A percentile compares a stretch with the other conserved stretches of the same genome.
Conservation (phyloP, 2,797 vertebrate species). For the Takifugu rubripes region DNA sequence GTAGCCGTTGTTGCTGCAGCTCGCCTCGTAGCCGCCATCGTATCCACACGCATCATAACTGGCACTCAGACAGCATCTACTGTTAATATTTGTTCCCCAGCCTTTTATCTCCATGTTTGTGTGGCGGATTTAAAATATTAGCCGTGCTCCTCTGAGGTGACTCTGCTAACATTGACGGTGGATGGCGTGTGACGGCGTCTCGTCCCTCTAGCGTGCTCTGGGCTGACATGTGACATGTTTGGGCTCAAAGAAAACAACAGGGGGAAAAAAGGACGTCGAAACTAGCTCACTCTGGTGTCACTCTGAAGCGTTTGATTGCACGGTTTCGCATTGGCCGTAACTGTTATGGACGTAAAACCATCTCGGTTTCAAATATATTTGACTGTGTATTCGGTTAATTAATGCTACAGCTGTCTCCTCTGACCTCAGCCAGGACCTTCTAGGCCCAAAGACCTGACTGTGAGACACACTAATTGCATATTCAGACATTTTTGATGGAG, state of each 20-base stretch:
- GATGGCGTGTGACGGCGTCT: background rate
- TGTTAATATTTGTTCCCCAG: conserved; percentile 56
- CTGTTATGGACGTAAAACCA: background rate
- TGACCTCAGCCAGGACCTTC: too few relatives aligned
- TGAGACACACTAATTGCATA: too few relatives aligned
- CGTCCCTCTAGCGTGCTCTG: background rate
- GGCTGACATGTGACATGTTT: background rate
- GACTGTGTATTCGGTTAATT: too few relatives aligned
- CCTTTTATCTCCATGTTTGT: conserved; percentile 45
- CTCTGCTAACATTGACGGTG: conserved; percentile 32
- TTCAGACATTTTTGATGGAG: too few relatives aligned
- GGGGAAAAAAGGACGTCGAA: too few relatives aligned
- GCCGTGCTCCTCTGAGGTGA: conserved; percentile 26
- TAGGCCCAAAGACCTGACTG: too few relatives aligned
- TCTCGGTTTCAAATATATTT: background rate
- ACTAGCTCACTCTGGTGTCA: too few relatives aligned
- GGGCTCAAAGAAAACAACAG: too few relatives aligned
- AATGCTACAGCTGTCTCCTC: too few relatives aligned
- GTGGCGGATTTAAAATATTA: conserved; percentile 34
- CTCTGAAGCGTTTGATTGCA: background rate
- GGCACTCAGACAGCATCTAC: conserved; percentile 26
- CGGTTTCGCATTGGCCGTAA: background rate
- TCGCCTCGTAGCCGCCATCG: conserved; percentile 44
- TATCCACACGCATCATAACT: conserved; percentile 52
- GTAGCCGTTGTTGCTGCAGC: conserved; percentile 35